phyloP scores from a whole-genome alignment of 2,113 vertebrate genomes.

The Tetrao urogallus region DNA sequence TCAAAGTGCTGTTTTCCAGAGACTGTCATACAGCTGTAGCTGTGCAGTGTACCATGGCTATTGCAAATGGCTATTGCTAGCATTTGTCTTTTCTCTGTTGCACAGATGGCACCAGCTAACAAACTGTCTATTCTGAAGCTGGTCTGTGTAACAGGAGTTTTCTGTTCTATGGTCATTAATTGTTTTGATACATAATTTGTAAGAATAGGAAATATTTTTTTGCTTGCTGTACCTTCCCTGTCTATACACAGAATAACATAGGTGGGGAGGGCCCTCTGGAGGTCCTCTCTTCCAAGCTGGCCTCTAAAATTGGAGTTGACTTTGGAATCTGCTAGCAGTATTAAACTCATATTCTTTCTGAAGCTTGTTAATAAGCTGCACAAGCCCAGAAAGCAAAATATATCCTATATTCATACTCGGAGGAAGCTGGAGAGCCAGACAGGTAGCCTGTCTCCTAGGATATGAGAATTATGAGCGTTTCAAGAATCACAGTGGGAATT shows the following conservation, averaged over 20 bases:
- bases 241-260: not conserved
- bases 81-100: not conserved
- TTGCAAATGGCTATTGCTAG: not conserved
- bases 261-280: not conserved
- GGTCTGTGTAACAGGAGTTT: not conserved
- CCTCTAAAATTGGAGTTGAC: not conserved
- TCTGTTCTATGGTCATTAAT: not conserved
- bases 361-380: not conserved
- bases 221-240: not conserved
- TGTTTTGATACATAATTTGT: not conserved
- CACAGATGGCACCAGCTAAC: not conserved
- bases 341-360: not conserved
- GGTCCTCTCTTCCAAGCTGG: not conserved
- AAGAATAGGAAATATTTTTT: not conserved
- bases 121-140: not conserved
- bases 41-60: not conserved
- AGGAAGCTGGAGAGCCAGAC: not conserved
- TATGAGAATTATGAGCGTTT: not conserved
- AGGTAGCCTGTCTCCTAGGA: not conserved
- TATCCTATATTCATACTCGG: not conserved
- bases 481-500: not conserved
- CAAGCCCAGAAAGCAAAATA: not conserved
- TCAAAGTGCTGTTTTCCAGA: not conserved
- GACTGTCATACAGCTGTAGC: not conserved
- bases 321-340: not conserved